Conservation (phyloP, 2,797 vertebrate genomes). For the Pangasius larnaudii region DNA sequence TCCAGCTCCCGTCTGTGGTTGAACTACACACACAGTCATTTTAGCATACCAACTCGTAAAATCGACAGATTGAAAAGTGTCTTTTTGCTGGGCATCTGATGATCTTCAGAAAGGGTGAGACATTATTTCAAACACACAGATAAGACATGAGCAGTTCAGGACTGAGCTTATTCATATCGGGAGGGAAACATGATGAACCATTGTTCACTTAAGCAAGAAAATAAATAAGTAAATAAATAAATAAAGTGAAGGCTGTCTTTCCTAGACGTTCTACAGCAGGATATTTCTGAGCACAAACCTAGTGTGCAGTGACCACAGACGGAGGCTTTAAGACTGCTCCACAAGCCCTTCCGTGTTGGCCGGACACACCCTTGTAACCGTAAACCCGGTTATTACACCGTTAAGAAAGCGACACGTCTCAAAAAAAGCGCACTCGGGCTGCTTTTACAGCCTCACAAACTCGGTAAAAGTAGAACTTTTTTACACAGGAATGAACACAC, state of each 20-base stretch:
- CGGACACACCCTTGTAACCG: slow-evolving; percentile 77
- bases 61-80: background rate
- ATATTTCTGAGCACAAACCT: slow-evolving; percentile 19
- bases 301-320: slow-evolving; percentile 28
- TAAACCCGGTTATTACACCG: slow-evolving; percentile 76
- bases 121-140: too few species aligned
- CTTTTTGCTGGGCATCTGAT: background rate
- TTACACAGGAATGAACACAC: slow-evolving; percentile 61
- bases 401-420: slow-evolving; percentile 74
- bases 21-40: background rate
- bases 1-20: background rate
- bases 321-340: slow-evolving; percentile 44
- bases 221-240: too few species aligned
- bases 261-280: background rate
- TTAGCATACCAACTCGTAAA: background rate
- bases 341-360: slow-evolving; percentile 67
- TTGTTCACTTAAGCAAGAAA: background rate
- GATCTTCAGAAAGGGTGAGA: background rate
- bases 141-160: background rate
- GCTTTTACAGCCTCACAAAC: background rate
- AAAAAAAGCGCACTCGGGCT: slow-evolving; percentile 53
- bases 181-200: background rate
- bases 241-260: background rate
- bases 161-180: background rate
- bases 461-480: background rate